Conservation (phyloP, 2,113 vertebrate species). For the Chionodraco myersi region DNA sequence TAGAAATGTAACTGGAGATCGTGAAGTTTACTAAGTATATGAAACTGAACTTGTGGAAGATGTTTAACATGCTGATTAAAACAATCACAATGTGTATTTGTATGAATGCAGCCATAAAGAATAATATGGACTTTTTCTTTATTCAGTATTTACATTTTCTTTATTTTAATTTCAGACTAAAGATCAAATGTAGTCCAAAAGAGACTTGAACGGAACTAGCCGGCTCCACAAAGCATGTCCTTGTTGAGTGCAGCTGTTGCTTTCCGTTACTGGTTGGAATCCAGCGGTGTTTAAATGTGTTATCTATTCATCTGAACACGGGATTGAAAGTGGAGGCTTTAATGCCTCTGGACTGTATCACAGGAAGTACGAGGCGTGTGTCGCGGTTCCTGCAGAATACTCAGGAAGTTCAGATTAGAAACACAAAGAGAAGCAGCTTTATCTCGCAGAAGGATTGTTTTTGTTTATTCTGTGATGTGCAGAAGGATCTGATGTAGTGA, state of each 20-base stretch:
- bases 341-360: slow-evolving; percentile 14
- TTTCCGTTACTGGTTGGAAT: neutral
- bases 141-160: no score
- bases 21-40: neutral
- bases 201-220: no score
- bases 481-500: slow-evolving; percentile 31
- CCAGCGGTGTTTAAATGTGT: neutral
- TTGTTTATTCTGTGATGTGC: neutral
- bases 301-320: neutral
- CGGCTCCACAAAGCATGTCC: neutral
- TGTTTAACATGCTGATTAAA: neutral
- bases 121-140: no score
- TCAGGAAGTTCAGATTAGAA: slow-evolving; percentile 1
- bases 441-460: neutral
- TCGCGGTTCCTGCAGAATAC: neutral
- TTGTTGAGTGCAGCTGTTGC: neutral
- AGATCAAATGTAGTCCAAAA: no score
- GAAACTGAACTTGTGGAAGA: no score
- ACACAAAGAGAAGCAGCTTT: slow-evolving; percentile 12
- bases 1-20: neutral
- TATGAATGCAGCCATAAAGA: neutral
- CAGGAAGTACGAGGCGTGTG: neutral
- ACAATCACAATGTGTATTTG: neutral
- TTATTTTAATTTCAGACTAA: no score
- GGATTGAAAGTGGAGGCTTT: neutral